phyloP scores from a whole-genome alignment of 2,888 invertebrate genomes.

The Platynereis dumerilii region DNA sequence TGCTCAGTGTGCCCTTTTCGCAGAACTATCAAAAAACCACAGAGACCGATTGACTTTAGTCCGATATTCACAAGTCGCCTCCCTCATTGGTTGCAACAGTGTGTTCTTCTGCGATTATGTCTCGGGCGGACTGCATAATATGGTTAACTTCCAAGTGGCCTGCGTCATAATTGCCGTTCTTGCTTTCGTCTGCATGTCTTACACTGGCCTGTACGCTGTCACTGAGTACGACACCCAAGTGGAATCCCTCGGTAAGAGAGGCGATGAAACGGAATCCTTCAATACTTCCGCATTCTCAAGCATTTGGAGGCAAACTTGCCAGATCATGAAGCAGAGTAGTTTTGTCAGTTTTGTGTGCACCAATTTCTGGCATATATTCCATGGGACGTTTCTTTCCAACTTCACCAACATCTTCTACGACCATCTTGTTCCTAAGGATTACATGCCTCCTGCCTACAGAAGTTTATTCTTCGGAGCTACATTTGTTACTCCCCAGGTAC shows the following conservation, averaged over 20 bases:
- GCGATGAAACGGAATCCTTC: background rate
- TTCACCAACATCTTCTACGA: conserved; percentile 53
- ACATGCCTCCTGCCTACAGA: conserved; percentile 40
- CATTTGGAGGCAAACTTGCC: conserved; percentile 42
- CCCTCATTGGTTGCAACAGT: conserved; percentile 44
- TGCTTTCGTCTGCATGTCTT: conserved; percentile 46
- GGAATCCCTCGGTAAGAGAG: background rate
- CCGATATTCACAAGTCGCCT: conserved; percentile 52
- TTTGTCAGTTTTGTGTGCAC: conserved; percentile 53
- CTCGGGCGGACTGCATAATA: conserved; percentile 56
- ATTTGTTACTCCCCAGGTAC: conserved; percentile 43
- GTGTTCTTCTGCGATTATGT: conserved; percentile 48
- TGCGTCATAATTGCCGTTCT: conserved; percentile 50
- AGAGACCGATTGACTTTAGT: conserved; percentile 56
- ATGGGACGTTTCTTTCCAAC: conserved; percentile 44
- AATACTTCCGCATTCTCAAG: conserved; percentile 17
- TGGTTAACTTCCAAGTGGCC: conserved; percentile 52
- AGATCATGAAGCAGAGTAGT: conserved; percentile 47
- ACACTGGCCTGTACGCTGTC: conserved; percentile 48
- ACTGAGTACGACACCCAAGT: conserved; percentile 46
- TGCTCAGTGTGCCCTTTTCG: conserved; percentile 60
- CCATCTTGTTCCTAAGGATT: conserved; percentile 43
- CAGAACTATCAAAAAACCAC: conserved; percentile 58
- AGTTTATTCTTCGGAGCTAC: conserved; percentile 50
- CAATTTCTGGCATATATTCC: conserved; percentile 54